Base-by-base conservation (phyloP, 2,797 vertebrate species). In the Paguma larvata region DNA sequence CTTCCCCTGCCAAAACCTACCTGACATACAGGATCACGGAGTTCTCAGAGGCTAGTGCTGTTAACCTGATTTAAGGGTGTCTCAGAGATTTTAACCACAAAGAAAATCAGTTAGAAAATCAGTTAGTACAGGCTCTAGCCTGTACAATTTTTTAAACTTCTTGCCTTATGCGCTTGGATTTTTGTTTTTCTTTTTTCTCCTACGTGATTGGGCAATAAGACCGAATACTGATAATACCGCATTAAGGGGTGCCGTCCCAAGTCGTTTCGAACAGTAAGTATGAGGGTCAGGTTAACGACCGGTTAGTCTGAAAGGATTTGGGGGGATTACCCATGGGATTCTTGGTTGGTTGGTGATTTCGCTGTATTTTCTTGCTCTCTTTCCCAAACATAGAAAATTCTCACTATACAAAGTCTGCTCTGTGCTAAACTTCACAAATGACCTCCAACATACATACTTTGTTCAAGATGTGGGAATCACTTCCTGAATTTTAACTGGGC, bases 401-500 rank as follows among this genome's bases (percentile, higher is more conserved):
- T 85, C 62, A 94, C 96, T 91, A 85, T 97, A 88, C 95, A 89
- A 88, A 96, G 25, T 96, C 85, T n/a, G 96, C 90, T 87, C 94
- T 44, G 94, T 97, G 92, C 95, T 96, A 98, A 98, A 97, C 95
- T 98, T 98, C 95, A 97, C 96, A 98, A 97, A 97, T 98, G 98
- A 98, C 98, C 98, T 98, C 98, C 97, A 98, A 97, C 97, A 97
- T 97, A 97, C 95, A 98, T 97, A 97, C 97, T 98, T 98, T 98
- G 93, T 97, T 98, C 97, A 98, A 97, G 97, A 98, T 98, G 97
- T 87, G 91, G 97, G 95, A 98, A 97, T 91, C 96, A 97, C 88
- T 98, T 98, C 95, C 98, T 98, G 98, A 97, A 98, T 98, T 97
- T 96, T 97, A 98, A 97, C 98, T 98, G 97, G 98, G 98, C 98